These are phyloP conservation scores for Nemotelus pantherinus DNA, from an alignment of 2,888 invertebrate genomes.

Conservation along the genomic window DNA sequence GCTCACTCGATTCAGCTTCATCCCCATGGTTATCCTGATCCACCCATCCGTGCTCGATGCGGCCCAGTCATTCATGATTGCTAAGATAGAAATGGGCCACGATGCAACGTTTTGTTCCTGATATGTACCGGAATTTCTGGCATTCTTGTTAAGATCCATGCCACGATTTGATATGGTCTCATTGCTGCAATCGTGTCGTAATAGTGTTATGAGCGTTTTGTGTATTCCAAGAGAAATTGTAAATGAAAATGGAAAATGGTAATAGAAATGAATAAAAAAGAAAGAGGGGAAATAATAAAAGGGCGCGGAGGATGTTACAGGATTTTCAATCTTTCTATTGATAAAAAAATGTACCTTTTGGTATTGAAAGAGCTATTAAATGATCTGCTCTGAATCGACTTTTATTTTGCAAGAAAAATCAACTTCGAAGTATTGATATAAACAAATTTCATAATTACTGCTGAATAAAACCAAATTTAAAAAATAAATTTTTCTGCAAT, in stretches of 20 bases:
- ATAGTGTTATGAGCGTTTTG: slow-evolving; percentile 13
- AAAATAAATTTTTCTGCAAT: too few relatives aligned
- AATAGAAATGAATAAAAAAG: too few relatives aligned
- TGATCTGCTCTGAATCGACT: too few relatives aligned
- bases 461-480: too few relatives aligned
- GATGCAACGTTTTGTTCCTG: not conserved
- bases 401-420: too few relatives aligned
- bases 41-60: not conserved
- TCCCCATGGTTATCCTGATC: not conserved
- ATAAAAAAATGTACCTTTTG: too few relatives aligned
- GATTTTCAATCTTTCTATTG: too few relatives aligned
- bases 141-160: not conserved
- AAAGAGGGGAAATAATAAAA: too few relatives aligned
- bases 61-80: not conserved
- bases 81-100: not conserved
- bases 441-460: too few relatives aligned
- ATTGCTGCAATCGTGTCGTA: not conserved
- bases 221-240: not conserved
- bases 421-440: too few relatives aligned
- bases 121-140: not conserved
- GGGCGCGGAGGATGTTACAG: too few relatives aligned
- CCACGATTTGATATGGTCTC: not conserved
- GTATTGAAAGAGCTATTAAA: too few relatives aligned
- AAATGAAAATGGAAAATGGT: not conserved
- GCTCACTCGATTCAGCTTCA: not conserved